Evolutionary conservation across 2,888 invertebrate genomes (phyloP).

Genomic region (Mactromeris polynyma): DNA sequence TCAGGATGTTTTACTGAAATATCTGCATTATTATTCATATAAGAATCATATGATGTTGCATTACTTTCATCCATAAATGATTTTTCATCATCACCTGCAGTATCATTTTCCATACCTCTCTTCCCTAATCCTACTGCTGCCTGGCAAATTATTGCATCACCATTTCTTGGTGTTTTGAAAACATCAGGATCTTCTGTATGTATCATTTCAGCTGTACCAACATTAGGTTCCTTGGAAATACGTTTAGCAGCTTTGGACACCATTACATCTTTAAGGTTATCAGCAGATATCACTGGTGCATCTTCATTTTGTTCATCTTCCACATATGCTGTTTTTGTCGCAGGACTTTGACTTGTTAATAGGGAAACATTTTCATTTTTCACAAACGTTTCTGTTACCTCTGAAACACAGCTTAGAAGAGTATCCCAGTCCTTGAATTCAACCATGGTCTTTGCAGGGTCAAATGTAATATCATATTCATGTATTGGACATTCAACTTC

Average conservation of each 20-base stretch:
- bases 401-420: constrained; percentile 87
- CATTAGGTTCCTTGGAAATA: neutral
- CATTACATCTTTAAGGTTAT: constrained; percentile 60
- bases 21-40: neutral
- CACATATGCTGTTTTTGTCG: neutral
- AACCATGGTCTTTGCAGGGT: constrained; percentile 88
- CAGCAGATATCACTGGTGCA: constrained; percentile 51
- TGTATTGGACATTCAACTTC: constrained; percentile 89
- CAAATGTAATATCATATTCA: constrained; percentile 88
- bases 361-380: constrained; percentile 70
- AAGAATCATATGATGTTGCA: neutral
- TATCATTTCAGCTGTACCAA: neutral
- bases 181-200: neutral
- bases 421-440: constrained; percentile 89
- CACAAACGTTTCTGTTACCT: constrained; percentile 82
- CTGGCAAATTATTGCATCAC: neutral
- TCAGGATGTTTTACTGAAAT: neutral
- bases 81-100: constrained; percentile 2
- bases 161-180: constrained; percentile 54
- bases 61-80: neutral
- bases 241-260: constrained; percentile 66
- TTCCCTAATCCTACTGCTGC: constrained; percentile 34
- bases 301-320: constrained; percentile 19
- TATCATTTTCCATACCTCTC: neutral
- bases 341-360: constrained; percentile 3